Base-by-base conservation (phyloP, 2,113 vertebrate genomes). In the Callipepla squamata region DNA sequence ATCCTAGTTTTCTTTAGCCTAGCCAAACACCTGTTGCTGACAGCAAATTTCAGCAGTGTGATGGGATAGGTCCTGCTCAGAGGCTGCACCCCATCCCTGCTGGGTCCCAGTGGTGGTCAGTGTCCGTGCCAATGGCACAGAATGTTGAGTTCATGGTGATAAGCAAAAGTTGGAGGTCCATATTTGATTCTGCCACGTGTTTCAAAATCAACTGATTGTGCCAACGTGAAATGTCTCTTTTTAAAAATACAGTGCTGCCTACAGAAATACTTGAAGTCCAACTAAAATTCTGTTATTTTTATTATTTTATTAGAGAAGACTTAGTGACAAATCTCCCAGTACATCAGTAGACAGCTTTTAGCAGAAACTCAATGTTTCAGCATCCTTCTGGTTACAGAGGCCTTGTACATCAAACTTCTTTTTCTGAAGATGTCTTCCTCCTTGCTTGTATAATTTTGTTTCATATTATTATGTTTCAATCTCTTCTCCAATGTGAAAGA, bases 21-120 rank as follows among this genome's bases (percentile, higher is more conserved):
- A 20, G 47, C 5, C n/a, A 5, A 44, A 26, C 7, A 9, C 32
- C 59, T 9, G 20, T 10, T 55, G 68, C 42, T 30, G 57, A 42
- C 59, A 16, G 40, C 28, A 40, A 14, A 13, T 28, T 68, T 36
- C 38, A 42, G 76, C 34, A 5, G n/a, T 4, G 25, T 5, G n/a
- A 2, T 26, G 25, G 70, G 45, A 12, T 13, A 9, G 59, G n/a
- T 19, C 19, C 47, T 11, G 55, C 36, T 61, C 50, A 4, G 32
- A 62, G 28, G 12, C 44, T 36, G 58, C 20, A 9, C 10, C 55
- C 40, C 21, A 9, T 22, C 6, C 42, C 1, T 0, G 0, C 32
- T 0, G 17, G 47, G 9, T 18, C 12, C 26, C n/a, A 22, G 53
- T 0, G 1, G 13, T 23, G n/a, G 13, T 22, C 23, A 9, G 14